Evolutionary conservation across 2,888 invertebrate genomes (phyloP).

Genomic region (Andrena fulva): DNA sequence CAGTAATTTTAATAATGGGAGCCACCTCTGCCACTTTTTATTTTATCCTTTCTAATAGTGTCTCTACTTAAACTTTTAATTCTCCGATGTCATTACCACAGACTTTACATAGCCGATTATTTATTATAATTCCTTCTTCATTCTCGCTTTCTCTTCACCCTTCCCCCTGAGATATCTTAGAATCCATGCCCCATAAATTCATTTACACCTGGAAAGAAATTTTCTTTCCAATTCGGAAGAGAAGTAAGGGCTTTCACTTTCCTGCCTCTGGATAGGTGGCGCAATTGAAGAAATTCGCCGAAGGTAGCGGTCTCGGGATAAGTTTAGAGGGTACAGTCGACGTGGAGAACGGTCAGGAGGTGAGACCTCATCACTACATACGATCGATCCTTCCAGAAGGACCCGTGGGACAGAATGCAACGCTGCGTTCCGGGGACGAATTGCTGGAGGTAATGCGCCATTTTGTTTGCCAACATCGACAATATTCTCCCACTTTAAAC

Average conservation of each 20-base stretch:
- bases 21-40: too few species aligned
- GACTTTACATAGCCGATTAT: too few species aligned
- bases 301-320: slow-evolving; percentile 96
- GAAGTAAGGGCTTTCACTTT: not conserved
- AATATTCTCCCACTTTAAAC: not conserved
- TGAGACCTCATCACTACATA: slow-evolving; percentile 99
- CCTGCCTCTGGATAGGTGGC: slow-evolving; percentile 88
- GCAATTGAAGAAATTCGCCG: slow-evolving; percentile 95
- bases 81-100: too few species aligned
- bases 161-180: too few species aligned
- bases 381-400: slow-evolving; percentile 98
- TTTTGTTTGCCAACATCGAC: not conserved
- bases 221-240: not conserved
- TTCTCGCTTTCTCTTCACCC: too few species aligned
- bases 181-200: too few species aligned
- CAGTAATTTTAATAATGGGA: too few species aligned
- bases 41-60: too few species aligned
- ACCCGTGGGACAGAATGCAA: slow-evolving; percentile 96
- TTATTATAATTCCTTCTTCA: too few species aligned
- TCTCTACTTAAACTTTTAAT: too few species aligned
- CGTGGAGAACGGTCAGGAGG: slow-evolving; percentile 98
- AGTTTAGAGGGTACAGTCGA: slow-evolving; percentile 99
- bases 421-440: slow-evolving; percentile 97
- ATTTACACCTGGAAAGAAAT: not conserved
- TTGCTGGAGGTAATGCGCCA: slow-evolving; percentile 89